These are phyloP conservation scores for Amphipoea lucens DNA, from an alignment of 2,888 invertebrate species.

Conservation along the genomic window DNA sequence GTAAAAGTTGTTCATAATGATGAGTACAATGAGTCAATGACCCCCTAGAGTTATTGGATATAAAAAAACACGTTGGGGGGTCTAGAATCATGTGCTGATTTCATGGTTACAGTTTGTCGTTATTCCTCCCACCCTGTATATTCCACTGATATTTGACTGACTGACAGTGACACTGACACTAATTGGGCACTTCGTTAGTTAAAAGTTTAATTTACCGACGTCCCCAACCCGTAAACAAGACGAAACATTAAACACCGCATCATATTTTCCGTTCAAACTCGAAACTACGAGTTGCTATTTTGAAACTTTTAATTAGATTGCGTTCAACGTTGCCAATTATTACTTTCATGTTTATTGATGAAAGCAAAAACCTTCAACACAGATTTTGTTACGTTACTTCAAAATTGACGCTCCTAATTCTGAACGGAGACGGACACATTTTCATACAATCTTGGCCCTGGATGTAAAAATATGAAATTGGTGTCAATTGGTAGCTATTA, in stretches of 20 bases:
- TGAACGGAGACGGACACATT: not conserved
- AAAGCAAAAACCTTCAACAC: not conserved
- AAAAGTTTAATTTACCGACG: not conserved
- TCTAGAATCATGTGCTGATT: not conserved
- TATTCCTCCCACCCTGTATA: not conserved
- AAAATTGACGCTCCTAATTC: not conserved
- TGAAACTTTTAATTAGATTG: constrained; percentile 31
- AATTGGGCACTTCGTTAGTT: not conserved
- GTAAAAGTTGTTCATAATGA: too few species aligned
- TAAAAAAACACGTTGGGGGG: too few species aligned
- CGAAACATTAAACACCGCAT: not conserved
- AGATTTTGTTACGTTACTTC: not conserved
- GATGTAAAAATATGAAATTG: not conserved
- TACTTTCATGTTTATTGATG: constrained; percentile 4
- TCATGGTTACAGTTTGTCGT: not conserved
- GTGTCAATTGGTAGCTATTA: not conserved
- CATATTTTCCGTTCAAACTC: not conserved
- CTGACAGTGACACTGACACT: too few species aligned
- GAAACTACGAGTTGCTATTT: not conserved
- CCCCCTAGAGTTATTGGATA: too few species aligned
- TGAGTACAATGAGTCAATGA: too few species aligned
- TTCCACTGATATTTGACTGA: not conserved
- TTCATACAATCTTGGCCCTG: not conserved
- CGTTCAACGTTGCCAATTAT: constrained; percentile 10
- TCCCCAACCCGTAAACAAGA: not conserved